Conservation (phyloP, 1,140 invertebrate genomes). For the Trachymyrmex septentrionalis region DNA sequence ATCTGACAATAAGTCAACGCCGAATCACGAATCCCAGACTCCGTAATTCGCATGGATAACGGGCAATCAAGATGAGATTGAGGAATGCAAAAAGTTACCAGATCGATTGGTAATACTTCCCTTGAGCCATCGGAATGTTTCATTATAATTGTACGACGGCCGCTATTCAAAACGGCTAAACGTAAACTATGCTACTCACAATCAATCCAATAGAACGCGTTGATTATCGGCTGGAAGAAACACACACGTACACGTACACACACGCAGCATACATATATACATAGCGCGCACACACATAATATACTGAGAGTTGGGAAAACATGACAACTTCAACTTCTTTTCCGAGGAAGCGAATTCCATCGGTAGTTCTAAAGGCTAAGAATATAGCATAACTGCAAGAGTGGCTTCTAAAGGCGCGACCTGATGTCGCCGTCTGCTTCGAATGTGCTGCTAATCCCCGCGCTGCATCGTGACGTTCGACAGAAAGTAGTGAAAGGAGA, state of each 20-base stretch:
- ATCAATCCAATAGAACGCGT: not conserved
- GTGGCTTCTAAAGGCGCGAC: slow-evolving; percentile 17
- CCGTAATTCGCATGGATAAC: slow-evolving; percentile 1
- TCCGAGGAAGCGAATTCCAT: not conserved
- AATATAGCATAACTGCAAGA: slow-evolving; percentile 35
- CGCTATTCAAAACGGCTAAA: not conserved
- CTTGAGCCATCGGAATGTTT: slow-evolving; percentile 22
- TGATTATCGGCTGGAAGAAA: slow-evolving; percentile 5
- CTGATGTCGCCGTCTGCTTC: not conserved
- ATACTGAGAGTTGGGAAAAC: not conserved
- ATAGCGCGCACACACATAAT: not conserved
- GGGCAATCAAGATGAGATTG: not conserved
- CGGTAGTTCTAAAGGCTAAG: slow-evolving; percentile 32
- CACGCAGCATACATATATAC: not conserved
- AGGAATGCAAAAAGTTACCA: slow-evolving; percentile 18
- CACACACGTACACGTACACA: not conserved
- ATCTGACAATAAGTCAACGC: not conserved
- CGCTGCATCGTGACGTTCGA: not conserved
- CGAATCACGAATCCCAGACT: not conserved
- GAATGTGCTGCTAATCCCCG: slow-evolving; percentile 10
- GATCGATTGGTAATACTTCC: not conserved
- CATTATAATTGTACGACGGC: slow-evolving; percentile 7
- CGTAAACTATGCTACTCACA: not conserved
- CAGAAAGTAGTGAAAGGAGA: not conserved
- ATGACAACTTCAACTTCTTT: slow-evolving; percentile 14